Evolutionary conservation across 2,113 vertebrate species (phyloP).

Genomic region (Catharus bicknelli): DNA sequence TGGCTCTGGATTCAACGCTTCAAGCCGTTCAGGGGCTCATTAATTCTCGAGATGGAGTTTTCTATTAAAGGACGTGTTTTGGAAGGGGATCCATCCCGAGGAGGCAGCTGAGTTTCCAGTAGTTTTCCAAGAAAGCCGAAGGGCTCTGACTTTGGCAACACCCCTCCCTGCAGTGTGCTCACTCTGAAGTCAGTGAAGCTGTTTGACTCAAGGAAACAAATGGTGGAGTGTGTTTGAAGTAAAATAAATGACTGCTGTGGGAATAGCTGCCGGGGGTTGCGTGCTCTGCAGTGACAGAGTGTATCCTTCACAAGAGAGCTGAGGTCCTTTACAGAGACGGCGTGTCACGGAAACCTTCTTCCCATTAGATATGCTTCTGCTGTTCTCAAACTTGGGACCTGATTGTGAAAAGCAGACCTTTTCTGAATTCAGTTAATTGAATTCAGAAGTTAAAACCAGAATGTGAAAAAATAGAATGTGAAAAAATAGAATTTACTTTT

Average conservation of each 20-base stretch:
- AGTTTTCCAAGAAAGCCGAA: neutral
- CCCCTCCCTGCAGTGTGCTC: neutral
- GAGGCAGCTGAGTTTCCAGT: fast-evolving
- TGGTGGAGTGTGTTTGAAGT: neutral
- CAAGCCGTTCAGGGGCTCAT: fast-evolving
- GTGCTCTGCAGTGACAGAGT: neutral
- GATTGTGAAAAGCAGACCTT: neutral
- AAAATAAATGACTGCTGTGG: neutral
- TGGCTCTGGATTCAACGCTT: fast-evolving
- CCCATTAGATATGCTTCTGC: neutral
- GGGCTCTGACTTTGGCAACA: neutral
- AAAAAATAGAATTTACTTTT: neutral
- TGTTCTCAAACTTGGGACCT: neutral
- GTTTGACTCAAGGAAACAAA: neutral
- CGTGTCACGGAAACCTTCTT: neutral
- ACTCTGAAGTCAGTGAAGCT: neutral
- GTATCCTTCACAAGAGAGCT: neutral
- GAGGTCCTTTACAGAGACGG: neutral
- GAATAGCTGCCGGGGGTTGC: neutral
- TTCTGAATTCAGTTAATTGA: neutral
- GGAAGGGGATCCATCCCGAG: neutral
- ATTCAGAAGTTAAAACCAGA: neutral
- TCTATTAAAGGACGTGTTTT: neutral
- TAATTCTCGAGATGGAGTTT: neutral
- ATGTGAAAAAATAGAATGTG: neutral